phyloP scores from a whole-genome alignment of 2,797 vertebrate species.

The Chromobotia macracanthus region DNA sequence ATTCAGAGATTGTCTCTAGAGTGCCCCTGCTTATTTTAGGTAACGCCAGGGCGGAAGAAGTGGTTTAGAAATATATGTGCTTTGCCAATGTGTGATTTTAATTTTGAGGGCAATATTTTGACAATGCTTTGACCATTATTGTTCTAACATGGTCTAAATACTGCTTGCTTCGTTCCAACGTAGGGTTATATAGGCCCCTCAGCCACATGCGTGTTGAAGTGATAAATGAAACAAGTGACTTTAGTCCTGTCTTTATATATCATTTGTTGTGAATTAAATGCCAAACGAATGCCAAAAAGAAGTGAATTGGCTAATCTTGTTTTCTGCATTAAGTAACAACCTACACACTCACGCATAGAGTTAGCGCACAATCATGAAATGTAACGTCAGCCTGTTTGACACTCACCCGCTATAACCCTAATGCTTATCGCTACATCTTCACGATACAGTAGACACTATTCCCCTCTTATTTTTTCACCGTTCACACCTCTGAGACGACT shows the following conservation, averaged over 20 bases:
- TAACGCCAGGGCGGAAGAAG: constrained; percentile 11
- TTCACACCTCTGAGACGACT: constrained; percentile 23
- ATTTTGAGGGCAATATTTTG: constrained; percentile 24
- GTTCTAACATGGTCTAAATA: neutral
- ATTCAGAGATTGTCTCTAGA: constrained; percentile 5
- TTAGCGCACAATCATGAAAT: constrained; percentile 34
- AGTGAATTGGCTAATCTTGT: constrained; percentile 22
- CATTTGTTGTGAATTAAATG: neutral
- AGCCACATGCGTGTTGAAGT: neutral
- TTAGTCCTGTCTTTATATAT: constrained; percentile 12
- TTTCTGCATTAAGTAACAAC: neutral
- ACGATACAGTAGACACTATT: neutral
- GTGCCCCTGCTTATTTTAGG: constrained; percentile 2
- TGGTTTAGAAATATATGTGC: constrained; percentile 17
- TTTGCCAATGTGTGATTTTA: constrained; percentile 16
- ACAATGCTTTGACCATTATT: neutral
- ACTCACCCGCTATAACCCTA: neutral
- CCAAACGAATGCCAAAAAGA: constrained; percentile 24
- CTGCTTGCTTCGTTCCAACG: neutral
- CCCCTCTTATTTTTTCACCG: constrained; percentile 25
- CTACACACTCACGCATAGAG: constrained; percentile 6
- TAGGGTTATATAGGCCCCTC: neutral
- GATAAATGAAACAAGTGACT: constrained; percentile 19
- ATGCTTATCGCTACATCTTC: neutral
- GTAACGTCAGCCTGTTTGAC: constrained; percentile 36